These are phyloP conservation scores for Atrina japonica DNA, from an alignment of 2,888 invertebrate species.

Conservation along the genomic window DNA sequence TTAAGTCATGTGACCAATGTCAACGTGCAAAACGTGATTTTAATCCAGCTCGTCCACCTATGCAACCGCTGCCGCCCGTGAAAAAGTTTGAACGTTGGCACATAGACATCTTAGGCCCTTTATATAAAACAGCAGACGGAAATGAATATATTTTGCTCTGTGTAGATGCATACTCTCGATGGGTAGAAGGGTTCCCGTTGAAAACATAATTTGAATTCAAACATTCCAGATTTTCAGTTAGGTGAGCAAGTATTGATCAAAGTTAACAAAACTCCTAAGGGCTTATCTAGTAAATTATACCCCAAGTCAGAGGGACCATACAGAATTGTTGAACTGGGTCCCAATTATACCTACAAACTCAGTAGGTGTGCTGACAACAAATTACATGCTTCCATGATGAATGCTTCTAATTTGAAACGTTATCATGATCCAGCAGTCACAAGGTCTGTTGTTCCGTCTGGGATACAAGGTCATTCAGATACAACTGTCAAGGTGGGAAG, in stretches of 20 bases:
- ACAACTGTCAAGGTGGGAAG: too few species aligned
- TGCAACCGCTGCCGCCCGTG: slow-evolving; percentile 41
- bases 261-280: slow-evolving; percentile 26
- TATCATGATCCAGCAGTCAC: slow-evolving; percentile 14
- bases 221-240: slow-evolving; percentile 27
- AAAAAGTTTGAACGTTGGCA: slow-evolving; percentile 33
- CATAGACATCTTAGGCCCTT: slow-evolving; percentile 41
- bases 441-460: too few species aligned
- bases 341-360: slow-evolving; percentile 35
- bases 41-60: slow-evolving; percentile 32
- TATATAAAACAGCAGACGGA: slow-evolving; percentile 31
- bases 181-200: slow-evolving; percentile 34
- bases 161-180: slow-evolving; percentile 33
- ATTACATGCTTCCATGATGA: slow-evolving; percentile 32
- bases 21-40: slow-evolving; percentile 44
- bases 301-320: slow-evolving; percentile 27
- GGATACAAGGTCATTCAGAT: too few species aligned
- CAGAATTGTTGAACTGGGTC: slow-evolving; percentile 27
- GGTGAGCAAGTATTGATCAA: slow-evolving; percentile 34
- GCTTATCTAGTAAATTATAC: slow-evolving; percentile 37
- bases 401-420: slow-evolving; percentile 33
- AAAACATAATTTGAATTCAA: slow-evolving; percentile 35
- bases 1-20: slow-evolving; percentile 49
- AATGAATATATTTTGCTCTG: slow-evolving; percentile 32
- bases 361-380: slow-evolving; percentile 3